Conservation (phyloP, 2,797 vertebrate genomes). For the Clarias laeviceps region DNA sequence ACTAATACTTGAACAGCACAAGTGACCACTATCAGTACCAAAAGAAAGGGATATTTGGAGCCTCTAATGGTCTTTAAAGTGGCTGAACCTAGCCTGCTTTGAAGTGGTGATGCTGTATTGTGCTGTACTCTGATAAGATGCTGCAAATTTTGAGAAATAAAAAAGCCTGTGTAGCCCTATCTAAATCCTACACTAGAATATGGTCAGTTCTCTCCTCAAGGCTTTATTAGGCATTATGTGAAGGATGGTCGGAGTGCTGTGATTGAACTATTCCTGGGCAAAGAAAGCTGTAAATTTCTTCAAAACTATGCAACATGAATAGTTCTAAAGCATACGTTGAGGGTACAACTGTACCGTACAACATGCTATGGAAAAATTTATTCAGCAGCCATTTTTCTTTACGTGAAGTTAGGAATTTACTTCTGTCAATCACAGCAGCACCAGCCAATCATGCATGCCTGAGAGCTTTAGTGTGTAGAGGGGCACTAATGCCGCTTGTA, state of each 20-base stretch:
- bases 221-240: background rate
- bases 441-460: background rate
- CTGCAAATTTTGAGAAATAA: conserved; percentile 49
- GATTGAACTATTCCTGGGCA: background rate
- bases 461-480: background rate
- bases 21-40: conserved; percentile 20
- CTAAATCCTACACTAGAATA: conserved; percentile 12
- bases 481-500: background rate
- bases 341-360: background rate
- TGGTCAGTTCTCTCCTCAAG: background rate
- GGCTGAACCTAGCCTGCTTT: conserved; percentile 43
- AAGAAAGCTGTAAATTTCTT: background rate
- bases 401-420: background rate
- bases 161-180: conserved; percentile 41
- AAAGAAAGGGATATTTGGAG: conserved; percentile 24
- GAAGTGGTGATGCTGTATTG: conserved; percentile 47
- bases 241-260: background rate
- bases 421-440: background rate
- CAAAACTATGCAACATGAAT: background rate
- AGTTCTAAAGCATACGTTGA: background rate
- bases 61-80: conserved; percentile 51
- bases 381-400: background rate
- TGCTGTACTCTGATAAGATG: conserved; percentile 40
- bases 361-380: background rate
- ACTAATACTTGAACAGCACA: conserved; percentile 38